Evolutionary conservation across 2,797 vertebrate genomes (phyloP).

Genomic region (Liparis tanakae): DNA sequence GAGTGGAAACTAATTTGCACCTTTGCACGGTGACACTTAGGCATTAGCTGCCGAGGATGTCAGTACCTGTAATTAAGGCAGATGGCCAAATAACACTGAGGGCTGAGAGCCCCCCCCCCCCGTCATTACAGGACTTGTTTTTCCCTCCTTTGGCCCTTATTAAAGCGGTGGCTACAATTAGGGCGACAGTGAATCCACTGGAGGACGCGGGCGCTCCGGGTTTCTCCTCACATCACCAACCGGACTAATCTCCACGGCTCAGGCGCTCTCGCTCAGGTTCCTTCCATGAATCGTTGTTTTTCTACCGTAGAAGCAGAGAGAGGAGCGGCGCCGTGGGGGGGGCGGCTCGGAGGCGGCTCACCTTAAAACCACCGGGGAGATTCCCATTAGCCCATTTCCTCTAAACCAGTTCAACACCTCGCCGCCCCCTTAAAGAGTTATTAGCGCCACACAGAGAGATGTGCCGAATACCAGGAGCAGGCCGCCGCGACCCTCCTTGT

Average conservation of each 20-base stretch:
- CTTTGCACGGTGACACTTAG: conserved; percentile 69
- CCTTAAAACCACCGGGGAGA: conserved; percentile 3
- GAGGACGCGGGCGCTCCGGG: conserved; percentile 59
- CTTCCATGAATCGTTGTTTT: conserved; percentile 32
- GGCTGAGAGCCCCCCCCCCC: conserved; percentile 65
- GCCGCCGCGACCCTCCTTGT: conserved; percentile 61
- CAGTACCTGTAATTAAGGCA: conserved; percentile 84
- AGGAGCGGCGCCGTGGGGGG: too few species aligned
- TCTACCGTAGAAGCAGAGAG: conserved; percentile 29
- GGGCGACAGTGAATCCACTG: conserved; percentile 50
- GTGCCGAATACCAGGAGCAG: conserved; percentile 72
- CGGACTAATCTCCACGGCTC: conserved; percentile 58
- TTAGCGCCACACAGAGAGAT: conserved; percentile 74
- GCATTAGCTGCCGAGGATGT: conserved; percentile 72
- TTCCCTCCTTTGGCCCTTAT: conserved; percentile 58
- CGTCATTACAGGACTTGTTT: conserved; percentile 64
- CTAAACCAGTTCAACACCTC: conserved; percentile 60
- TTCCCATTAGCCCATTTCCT: conserved; percentile 59
- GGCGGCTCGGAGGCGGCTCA: too few species aligned
- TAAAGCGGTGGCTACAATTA: conserved; percentile 69
- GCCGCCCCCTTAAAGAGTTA: conserved; percentile 60
- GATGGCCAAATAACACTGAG: conserved; percentile 79
- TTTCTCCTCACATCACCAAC: conserved; percentile 56
- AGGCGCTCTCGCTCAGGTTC: conserved; percentile 61
- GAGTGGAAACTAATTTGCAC: conserved; percentile 81